These are phyloP conservation scores for Popillia japonica DNA, from an alignment of 1,140 invertebrate genomes.

Conservation along the genomic window DNA sequence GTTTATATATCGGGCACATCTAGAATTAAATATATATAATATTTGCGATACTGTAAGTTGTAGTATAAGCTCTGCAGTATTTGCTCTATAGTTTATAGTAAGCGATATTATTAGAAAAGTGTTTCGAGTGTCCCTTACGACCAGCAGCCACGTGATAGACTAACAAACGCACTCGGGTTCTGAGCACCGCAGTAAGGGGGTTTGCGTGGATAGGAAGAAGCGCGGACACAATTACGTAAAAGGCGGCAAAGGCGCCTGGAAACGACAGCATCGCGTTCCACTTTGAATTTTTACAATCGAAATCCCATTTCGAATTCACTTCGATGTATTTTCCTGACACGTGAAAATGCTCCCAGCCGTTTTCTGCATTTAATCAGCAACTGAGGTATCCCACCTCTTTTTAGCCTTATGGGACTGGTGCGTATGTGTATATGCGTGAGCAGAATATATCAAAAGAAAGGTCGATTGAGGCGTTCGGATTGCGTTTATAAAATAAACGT, in stretches of 20 bases:
- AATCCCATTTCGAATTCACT: slow-evolving; percentile 19
- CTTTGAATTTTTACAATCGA: slow-evolving; percentile 32
- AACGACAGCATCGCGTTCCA: slow-evolving; percentile 27
- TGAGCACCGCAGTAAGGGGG: not conserved
- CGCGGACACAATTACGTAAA: slow-evolving; percentile 32
- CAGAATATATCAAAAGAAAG: not conserved
- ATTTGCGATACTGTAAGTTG: not conserved
- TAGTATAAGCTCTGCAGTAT: not conserved
- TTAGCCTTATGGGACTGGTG: not conserved
- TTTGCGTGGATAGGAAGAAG: not conserved
- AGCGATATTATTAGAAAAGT: not conserved
- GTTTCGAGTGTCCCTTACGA: not conserved
- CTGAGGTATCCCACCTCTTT: not conserved
- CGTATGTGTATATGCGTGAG: not conserved
- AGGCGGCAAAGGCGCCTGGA: not conserved
- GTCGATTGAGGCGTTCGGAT: slow-evolving; percentile 10
- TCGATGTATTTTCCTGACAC: slow-evolving; percentile 24
- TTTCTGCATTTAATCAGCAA: slow-evolving; percentile 19
- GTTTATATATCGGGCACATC: too few relatives aligned
- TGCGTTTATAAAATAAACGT: not conserved
- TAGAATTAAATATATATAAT: too few relatives aligned
- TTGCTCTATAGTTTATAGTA: not conserved
- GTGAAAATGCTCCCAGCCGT: slow-evolving; percentile 10
- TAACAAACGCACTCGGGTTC: not conserved
- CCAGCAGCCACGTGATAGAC: not conserved